Percentiles rank a stretch among this genome's conserved stretches.
phyloP scores from a whole-genome alignment of 2,888 invertebrate species.

The Drosophila tanythrix region DNA sequence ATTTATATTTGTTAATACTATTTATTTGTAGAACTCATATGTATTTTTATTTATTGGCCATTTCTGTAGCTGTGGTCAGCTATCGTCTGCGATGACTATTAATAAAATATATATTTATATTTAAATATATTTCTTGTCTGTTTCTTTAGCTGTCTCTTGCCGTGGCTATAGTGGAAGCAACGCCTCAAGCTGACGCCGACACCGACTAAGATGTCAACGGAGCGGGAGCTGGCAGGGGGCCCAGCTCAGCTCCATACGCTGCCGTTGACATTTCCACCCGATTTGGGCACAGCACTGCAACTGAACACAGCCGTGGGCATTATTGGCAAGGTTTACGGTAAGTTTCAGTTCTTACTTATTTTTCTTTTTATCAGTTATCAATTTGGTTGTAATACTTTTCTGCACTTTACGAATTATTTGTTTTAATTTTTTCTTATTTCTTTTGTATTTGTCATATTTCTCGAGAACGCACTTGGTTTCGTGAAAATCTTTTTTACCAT shows the following conservation, averaged over 20 bases:
- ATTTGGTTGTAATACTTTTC: conserved; percentile 13
- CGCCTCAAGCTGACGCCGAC: conserved; percentile 84
- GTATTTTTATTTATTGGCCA: not conserved
- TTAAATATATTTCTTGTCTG: not conserved
- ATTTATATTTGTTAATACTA: not conserved
- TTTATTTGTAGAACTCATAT: not conserved
- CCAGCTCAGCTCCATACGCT: conserved; percentile 86
- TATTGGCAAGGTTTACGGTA: conserved; percentile 86
- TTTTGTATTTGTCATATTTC: conserved; percentile 28
- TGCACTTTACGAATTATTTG: conserved; percentile 35
- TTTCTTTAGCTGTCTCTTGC: conserved; percentile 49
- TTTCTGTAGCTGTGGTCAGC: conserved; percentile 37
- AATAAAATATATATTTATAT: not conserved
- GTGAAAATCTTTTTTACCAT: conserved; percentile 61
- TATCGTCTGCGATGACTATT: not conserved
- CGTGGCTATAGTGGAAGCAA: conserved; percentile 48
- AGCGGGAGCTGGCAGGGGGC: conserved; percentile 86
- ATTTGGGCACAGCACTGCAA: conserved; percentile 85
- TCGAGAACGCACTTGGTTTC: conserved; percentile 45
- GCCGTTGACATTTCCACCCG: conserved; percentile 85
- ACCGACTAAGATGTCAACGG: conserved; percentile 86
- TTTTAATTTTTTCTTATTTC: conserved; percentile 24
- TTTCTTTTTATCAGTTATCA: not conserved
- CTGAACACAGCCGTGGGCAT: conserved; percentile 86
- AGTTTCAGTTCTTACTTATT: conserved; percentile 53